Evolutionary conservation across 2,797 vertebrate genomes (phyloP), one percentile per base, ranked within the genome.

Genomic region (Mastacembelus armatus): DNA sequence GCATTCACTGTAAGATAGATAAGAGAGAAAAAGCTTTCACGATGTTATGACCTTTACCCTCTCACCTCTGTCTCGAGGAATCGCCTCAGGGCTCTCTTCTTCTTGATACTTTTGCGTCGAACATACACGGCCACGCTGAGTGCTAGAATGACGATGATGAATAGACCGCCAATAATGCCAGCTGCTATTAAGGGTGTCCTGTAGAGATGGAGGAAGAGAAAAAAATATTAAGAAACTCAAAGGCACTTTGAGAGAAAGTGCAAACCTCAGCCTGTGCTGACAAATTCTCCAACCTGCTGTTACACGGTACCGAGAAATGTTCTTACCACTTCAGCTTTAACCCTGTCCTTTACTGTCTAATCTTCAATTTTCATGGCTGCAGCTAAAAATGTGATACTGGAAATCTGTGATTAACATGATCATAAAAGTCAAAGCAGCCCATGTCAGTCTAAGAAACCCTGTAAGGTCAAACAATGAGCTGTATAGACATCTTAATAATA

Each of bases 61-160:
- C 89, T 94, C 66, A 99, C 98, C 96, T 99, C 98, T 0, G 97
- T 98, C 89, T 99, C 97, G 66, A 99, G 77, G 86, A 99, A 99
- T 44, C 98, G 94, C 2, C 98, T 84, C 77, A 99, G 66, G 0
- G 97, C 98, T 76, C 98, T 94, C 89, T 99, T 99, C 93, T 98
- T 99, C 85, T 96, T 99, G 86, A 99, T 99, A 91, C 96, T 98
- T 51, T 97, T 98, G 32, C 98, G 94, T 8, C 97, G 94, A 15
- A 96, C 92, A 0, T 96, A 98, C 26, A 99, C 96, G 0, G 97
- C 96, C 43, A 98, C 95, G 0, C 95, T 94, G 72, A 99, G 93
- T 7, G 92, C 96, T 90, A 97, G 75, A 11, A 99, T 98, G 89
- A 99, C 96, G 27, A 96, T 86, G 84, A 99, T 94, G 71, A 99